Evolutionary conservation across 2,888 invertebrate genomes (phyloP).

Genomic region (Drosophila borealis): DNA sequence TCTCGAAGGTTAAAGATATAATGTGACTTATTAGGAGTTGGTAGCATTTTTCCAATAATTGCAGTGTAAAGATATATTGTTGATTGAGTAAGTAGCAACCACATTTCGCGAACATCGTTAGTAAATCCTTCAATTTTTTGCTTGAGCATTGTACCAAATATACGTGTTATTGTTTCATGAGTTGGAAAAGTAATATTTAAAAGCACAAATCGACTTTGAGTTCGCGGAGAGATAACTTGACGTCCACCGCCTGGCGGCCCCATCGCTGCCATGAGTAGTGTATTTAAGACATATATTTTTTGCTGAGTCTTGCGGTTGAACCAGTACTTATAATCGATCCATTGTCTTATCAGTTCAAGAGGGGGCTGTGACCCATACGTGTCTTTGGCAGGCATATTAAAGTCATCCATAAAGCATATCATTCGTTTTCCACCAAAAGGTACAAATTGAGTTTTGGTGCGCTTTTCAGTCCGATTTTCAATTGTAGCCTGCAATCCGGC

Average conservation of each 20-base stretch:
- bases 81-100: constrained; percentile 89
- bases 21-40: constrained; percentile 95
- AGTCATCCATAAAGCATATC: constrained; percentile 95
- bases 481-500: constrained; percentile 93
- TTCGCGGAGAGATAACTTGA: constrained; percentile 91
- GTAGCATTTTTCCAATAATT: constrained; percentile 90
- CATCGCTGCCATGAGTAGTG: constrained; percentile 92
- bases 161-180: constrained; percentile 90
- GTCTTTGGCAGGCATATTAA: constrained; percentile 96
- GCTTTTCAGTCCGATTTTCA: constrained; percentile 94
- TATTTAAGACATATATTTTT: constrained; percentile 91
- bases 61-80: constrained; percentile 92
- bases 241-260: constrained; percentile 95
- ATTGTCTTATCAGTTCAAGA: constrained; percentile 92
- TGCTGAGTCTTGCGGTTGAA: constrained; percentile 93
- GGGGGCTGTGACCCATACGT: constrained; percentile 95
- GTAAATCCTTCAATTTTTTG: constrained; percentile 92
- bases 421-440: constrained; percentile 93
- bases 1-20: constrained; percentile 95
- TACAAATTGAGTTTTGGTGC: constrained; percentile 93
- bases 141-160: constrained; percentile 93
- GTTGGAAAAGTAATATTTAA: constrained; percentile 93
- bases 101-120: constrained; percentile 90
- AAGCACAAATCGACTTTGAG: constrained; percentile 91
- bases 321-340: constrained; percentile 96